Conservation (phyloP, 2,888 invertebrate genomes). For the Apotomis turbidana region DNA sequence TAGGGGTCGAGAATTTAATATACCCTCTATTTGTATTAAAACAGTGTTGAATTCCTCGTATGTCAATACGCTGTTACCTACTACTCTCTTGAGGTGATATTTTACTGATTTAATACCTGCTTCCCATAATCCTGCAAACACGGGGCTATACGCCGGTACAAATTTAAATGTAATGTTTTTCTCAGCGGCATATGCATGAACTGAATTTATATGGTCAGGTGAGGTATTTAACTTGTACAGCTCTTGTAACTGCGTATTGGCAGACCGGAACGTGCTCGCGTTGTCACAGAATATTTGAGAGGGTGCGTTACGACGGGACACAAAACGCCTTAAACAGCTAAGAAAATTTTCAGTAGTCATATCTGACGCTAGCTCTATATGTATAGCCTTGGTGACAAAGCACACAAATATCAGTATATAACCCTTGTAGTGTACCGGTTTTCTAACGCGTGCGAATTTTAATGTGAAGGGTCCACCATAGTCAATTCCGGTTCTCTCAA, state of each 20-base stretch:
- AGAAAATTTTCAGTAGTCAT: neutral
- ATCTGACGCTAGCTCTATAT: neutral
- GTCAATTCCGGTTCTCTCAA: slow-evolving; percentile 9
- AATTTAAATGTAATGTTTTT: slow-evolving; percentile 12
- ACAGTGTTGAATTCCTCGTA: slow-evolving; percentile 10
- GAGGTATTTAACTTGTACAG: slow-evolving; percentile 6
- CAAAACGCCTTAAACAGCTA: neutral
- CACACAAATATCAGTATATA: slow-evolving; percentile 11
- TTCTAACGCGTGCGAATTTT: slow-evolving; percentile 6
- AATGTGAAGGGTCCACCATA: slow-evolving; percentile 5
- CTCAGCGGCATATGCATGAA: neutral
- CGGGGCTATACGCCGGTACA: slow-evolving; percentile 11
- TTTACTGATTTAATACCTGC: neutral
- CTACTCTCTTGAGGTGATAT: slow-evolving; percentile 1
- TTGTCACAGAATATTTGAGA: slow-evolving; percentile 16
- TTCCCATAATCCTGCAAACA: slow-evolving; percentile 15
- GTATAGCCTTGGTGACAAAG: slow-evolving; percentile 16
- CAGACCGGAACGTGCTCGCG: slow-evolving; percentile 8
- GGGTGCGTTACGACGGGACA: slow-evolving; percentile 2
- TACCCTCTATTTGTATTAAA: slow-evolving; percentile 6
- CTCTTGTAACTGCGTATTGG: slow-evolving; percentile 17
- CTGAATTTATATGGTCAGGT: neutral
- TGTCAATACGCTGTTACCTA: slow-evolving; percentile 8
- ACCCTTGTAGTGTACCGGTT: slow-evolving; percentile 1
- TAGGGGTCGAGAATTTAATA: slow-evolving; percentile 10